Evolutionary conservation across 2,797 vertebrate genomes (phyloP).

Genomic region (Potorous gilbertii): DNA sequence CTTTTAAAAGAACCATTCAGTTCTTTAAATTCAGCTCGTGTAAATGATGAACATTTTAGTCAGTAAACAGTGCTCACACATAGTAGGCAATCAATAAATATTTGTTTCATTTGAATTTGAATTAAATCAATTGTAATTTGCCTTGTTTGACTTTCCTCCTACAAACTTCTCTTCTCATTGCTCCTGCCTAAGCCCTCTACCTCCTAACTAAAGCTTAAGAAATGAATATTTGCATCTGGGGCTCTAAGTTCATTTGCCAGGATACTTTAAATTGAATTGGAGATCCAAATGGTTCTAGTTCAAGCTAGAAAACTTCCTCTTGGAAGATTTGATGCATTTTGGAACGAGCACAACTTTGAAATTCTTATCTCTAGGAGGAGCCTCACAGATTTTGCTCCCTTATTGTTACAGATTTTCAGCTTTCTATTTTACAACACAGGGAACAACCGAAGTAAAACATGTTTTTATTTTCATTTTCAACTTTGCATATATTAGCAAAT

Average conservation of each 20-base stretch:
- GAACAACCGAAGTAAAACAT: constrained; percentile 75
- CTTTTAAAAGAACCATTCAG: not conserved
- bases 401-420: constrained; percentile 80
- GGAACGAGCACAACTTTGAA: constrained; percentile 77
- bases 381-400: constrained; percentile 81
- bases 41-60: constrained; percentile 43
- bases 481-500: constrained; percentile 82
- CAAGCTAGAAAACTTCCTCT: constrained; percentile 62
- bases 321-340: constrained; percentile 57
- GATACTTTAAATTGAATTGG: constrained; percentile 48
- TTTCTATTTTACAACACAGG: constrained; percentile 75
- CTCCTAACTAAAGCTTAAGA: constrained; percentile 13
- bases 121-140: constrained; percentile 50
- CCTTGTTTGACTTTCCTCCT: constrained; percentile 42
- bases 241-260: constrained; percentile 41
- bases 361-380: constrained; percentile 73
- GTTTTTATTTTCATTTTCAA: constrained; percentile 81
- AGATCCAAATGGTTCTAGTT: constrained; percentile 65
- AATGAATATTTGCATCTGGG: constrained; percentile 15
- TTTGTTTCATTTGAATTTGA: constrained; percentile 37
- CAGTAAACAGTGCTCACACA: not conserved
- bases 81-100: constrained; percentile 39
- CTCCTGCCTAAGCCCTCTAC: constrained; percentile 18
- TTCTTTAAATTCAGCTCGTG: constrained; percentile 23
- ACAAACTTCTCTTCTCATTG: constrained; percentile 9